Base-by-base conservation (phyloP, 1,140 invertebrate genomes). In the Drosophila nikananu region DNA sequence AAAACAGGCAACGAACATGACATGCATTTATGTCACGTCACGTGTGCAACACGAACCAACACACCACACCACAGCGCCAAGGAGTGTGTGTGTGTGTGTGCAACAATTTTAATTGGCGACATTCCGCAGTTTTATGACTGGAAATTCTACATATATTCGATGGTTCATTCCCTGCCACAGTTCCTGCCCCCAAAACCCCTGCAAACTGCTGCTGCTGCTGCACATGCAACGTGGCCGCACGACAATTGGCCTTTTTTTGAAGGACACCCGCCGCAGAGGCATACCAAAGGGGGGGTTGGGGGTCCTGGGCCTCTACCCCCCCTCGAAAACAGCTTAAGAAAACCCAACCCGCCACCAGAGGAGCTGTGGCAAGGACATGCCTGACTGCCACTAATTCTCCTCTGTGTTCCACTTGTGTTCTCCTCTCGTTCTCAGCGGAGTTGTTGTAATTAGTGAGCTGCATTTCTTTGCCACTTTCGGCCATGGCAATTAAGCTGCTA, bases 1-100 rank as follows among this genome's bases (percentile, higher is more conserved):
- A 81, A 84, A 90, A 64, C 84, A 75, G 86, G 74, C 77, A 89
- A 81, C 86, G 77, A 86, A 89, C 84, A 92, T 86, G 91, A 92
- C 91, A 92, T 92, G 91, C 91, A 91, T 92, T 92, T 92, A 92
- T 92, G 91, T 92, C 91, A 92, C 91, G 91, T 90, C 86, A 90
- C 86, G 86, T 90, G 86, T 81, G 79, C 80, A 90, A 90, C 86
- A 86, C 86, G 86, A 86, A n/a, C n/a, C n/a, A n/a, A n/a, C n/a
- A n/a, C n/a, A n/a, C n/a, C n/a, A n/a, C n/a, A n/a, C n/a, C n/a
- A n/a, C n/a, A n/a, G n/a, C n/a, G n/a, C n/a, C n/a, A n/a, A n/a
- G n/a, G n/a, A n/a, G n/a, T n/a, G n/a, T n/a, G n/a, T n/a, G n/a
- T n/a, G n/a, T 49, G 37, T 49, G 81, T 42, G 81, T 83, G 86